Conservation (phyloP, 2,797 vertebrate genomes). For the Myotis myotis region DNA sequence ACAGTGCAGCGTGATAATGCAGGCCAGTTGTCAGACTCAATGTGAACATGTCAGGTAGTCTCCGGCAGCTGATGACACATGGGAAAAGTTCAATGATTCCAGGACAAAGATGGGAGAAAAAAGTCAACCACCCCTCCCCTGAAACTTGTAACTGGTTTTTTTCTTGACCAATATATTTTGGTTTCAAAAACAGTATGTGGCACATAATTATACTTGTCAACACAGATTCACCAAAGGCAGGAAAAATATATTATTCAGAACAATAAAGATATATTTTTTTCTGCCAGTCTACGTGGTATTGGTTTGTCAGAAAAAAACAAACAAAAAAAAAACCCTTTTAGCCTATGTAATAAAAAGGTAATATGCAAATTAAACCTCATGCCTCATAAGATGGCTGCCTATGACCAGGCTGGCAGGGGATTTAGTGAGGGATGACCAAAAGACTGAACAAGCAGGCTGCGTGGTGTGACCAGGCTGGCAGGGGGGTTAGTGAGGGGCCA, state of each 20-base stretch:
- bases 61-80: background rate
- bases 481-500: no score
- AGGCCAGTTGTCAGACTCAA: background rate
- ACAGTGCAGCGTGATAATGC: background rate
- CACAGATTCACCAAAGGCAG: slow-evolving; percentile 39
- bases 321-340: background rate
- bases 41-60: slow-evolving; percentile 9
- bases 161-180: background rate
- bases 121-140: background rate
- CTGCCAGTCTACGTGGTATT: background rate
- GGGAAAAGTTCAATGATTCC: slow-evolving; percentile 28
- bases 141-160: background rate
- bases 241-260: slow-evolving; percentile 2
- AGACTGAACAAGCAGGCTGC: no score
- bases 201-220: slow-evolving; percentile 52
- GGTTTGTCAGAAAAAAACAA: slow-evolving; percentile 10
- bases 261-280: background rate
- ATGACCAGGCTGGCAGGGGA: no score
- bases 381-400: no score
- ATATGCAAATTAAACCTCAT: no score
- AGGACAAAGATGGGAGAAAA: background rate
- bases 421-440: no score
- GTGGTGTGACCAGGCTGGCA: no score
- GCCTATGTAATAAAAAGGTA: no score
- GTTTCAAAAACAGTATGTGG: background rate